Percentiles rank a stretch among this genome's conserved stretches.
These are phyloP conservation scores for Grapholita molesta DNA, from an alignment of 1,140 invertebrate species.

Conservation along the genomic window DNA sequence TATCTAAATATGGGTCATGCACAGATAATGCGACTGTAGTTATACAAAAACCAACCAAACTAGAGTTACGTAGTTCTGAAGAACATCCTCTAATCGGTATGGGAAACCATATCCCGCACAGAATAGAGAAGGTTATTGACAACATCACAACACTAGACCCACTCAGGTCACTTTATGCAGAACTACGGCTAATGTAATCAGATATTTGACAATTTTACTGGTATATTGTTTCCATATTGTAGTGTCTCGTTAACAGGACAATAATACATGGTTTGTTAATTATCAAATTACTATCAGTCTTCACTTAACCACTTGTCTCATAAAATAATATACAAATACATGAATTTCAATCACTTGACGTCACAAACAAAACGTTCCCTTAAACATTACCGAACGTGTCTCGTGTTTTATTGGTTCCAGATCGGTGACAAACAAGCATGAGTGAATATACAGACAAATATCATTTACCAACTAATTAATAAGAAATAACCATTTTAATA, in stretches of 20 bases:
- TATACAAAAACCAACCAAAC: not conserved
- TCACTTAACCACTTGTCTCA: slow-evolving; percentile 10
- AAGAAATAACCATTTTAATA: slow-evolving; percentile 78
- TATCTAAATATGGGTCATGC: slow-evolving; percentile 12
- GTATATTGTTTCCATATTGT: not conserved
- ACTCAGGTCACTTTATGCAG: not conserved
- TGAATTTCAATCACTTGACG: slow-evolving; percentile 10
- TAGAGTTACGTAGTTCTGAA: not conserved
- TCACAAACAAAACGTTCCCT: slow-evolving; percentile 4
- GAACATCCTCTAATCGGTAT: not conserved
- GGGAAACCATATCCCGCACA: not conserved
- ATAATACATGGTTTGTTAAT: slow-evolving; percentile 4
- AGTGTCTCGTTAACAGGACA: slow-evolving; percentile 5
- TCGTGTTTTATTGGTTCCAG: slow-evolving; percentile 66
- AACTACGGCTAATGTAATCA: not conserved
- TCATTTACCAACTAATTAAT: slow-evolving; percentile 77
- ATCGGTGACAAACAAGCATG: slow-evolving; percentile 42
- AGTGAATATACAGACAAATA: slow-evolving; percentile 64
- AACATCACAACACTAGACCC: not conserved
- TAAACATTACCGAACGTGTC: not conserved
- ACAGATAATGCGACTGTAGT: not conserved
- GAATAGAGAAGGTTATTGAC: not conserved
- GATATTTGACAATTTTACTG: not conserved
- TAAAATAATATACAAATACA: not conserved
- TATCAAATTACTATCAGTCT: slow-evolving; percentile 18